Evolutionary conservation across 2,113 vertebrate genomes (phyloP).

Genomic region (Sciurus niger): DNA sequence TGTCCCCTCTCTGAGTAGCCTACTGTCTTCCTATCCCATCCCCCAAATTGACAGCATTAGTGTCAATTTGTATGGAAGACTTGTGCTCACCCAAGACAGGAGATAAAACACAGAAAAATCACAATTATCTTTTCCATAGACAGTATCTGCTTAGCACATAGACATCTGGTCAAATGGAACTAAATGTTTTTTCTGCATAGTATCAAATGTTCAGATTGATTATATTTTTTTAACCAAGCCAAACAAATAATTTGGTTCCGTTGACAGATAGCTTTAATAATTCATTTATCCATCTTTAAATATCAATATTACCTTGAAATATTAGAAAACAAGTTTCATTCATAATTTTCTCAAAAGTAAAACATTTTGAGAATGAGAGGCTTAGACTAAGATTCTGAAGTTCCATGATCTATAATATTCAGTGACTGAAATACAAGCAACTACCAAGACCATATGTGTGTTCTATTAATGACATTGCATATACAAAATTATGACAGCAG

Average conservation of each 20-base stretch:
- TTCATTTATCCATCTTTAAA: conserved; percentile 23
- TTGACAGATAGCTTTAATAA: background rate
- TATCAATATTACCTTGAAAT: background rate
- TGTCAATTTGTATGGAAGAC: background rate
- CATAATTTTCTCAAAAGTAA: background rate
- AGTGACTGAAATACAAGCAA: background rate
- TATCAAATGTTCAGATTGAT: background rate
- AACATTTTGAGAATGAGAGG: background rate
- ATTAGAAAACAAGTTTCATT: background rate
- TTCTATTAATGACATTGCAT: background rate
- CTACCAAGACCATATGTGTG: background rate
- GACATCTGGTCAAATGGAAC: background rate
- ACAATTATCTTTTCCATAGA: background rate
- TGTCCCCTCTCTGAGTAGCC: background rate
- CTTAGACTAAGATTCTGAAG: background rate
- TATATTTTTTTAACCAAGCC: background rate
- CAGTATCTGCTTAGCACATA: background rate
- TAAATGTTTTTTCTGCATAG: background rate
- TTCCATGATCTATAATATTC: background rate
- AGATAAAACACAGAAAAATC: background rate
- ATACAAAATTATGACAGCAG: background rate
- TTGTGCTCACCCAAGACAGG: background rate
- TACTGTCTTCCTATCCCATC: background rate
- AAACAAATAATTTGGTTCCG: background rate
- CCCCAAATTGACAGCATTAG: background rate